Evolutionary conservation across 2,888 invertebrate species (phyloP), one percentile per base, ranked within the genome.

Genomic region (Platerodrilus igneus): DNA sequence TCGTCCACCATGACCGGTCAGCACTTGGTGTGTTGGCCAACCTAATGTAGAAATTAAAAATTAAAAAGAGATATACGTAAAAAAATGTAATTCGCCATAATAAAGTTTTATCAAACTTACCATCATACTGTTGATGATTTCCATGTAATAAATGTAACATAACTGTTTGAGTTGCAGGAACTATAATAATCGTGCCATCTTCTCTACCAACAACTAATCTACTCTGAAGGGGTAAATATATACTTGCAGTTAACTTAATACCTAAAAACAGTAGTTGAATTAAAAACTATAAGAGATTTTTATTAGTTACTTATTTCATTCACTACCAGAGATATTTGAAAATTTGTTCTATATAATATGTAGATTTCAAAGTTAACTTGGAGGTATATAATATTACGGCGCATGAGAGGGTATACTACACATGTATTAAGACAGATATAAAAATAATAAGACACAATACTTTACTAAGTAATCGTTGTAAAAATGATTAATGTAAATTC

Each of bases 161-260:
- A 3, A 97, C 88, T 0, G 95, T 93, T 61, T 94, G 93, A 0
- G 93, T 92, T 0, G 95, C 97, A 14, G 95, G 91, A 31, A 94
- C 86, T 45, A 97, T 93, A 13, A 97, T 86, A 46, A 99, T 96
- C 36, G 88, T 84, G 2, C 99, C 99, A 63, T 99, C 94, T 61
- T 92, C 91, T 6, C 95, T 76, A 0, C 97, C 97, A 46, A 95
- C 88, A 7, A 96, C 94, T 39, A 99, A 70, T 4, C 93, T 82
- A 56, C 95, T 94, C 59, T 95, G 94, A 32, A 87, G 83, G 0
- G 95, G 86, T 33, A 97, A 74, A 68, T 94, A 99, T 56, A 97
- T 92, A 41, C 94, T 94, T 0, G 95, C 86, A 0, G 95, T 94
- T 32, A 96, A 71, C 57, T 88, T 86, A 10, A 88, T 81, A 52